These are phyloP conservation scores for Poecilia latipinna DNA, from an alignment of 2,113 vertebrate genomes.

Conservation along the genomic window DNA sequence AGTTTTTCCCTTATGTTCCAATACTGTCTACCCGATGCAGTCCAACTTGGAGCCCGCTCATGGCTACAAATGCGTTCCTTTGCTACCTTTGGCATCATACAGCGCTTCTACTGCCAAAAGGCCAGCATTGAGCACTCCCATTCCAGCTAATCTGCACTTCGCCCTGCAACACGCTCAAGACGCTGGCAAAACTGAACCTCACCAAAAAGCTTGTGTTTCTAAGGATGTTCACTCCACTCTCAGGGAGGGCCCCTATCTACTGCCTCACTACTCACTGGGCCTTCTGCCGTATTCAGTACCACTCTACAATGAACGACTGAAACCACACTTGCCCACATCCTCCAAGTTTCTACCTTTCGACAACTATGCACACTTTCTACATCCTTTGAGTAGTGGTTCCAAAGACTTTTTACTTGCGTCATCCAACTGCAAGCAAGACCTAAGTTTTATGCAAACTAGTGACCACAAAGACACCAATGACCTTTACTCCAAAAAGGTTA, in stretches of 20 bases:
- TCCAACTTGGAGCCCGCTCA: slow-evolving; percentile 48
- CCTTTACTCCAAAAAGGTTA: slow-evolving; percentile 40
- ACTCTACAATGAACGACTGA: slow-evolving; percentile 53
- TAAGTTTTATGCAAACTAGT: slow-evolving; percentile 36
- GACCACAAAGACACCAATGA: slow-evolving; percentile 54
- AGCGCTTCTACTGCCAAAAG: slow-evolving; percentile 50
- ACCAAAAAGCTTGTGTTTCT: slow-evolving; percentile 38
- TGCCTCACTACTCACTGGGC: slow-evolving; percentile 64
- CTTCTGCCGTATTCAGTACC: slow-evolving; percentile 65
- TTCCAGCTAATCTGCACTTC: slow-evolving; percentile 50
- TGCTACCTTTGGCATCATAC: slow-evolving; percentile 45
- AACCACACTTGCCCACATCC: slow-evolving; percentile 45
- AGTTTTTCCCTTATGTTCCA: slow-evolving; percentile 58
- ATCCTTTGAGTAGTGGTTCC: slow-evolving; percentile 59
- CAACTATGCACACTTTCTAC: slow-evolving; percentile 46
- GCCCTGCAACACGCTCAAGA: slow-evolving; percentile 42
- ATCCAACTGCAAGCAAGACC: slow-evolving; percentile 73
- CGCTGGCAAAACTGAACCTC: slow-evolving; percentile 34
- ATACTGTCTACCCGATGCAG: slow-evolving; percentile 60
- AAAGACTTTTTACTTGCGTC: slow-evolving; percentile 86
- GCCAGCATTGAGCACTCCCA: slow-evolving; percentile 22
- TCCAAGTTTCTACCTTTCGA: slow-evolving; percentile 57
- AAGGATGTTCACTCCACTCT: slow-evolving; percentile 36
- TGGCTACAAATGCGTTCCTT: slow-evolving; percentile 36
- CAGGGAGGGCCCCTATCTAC: slow-evolving; percentile 47